These are phyloP conservation scores for Drosophila dives DNA, from an alignment of 2,888 invertebrate species.

Conservation along the genomic window DNA sequence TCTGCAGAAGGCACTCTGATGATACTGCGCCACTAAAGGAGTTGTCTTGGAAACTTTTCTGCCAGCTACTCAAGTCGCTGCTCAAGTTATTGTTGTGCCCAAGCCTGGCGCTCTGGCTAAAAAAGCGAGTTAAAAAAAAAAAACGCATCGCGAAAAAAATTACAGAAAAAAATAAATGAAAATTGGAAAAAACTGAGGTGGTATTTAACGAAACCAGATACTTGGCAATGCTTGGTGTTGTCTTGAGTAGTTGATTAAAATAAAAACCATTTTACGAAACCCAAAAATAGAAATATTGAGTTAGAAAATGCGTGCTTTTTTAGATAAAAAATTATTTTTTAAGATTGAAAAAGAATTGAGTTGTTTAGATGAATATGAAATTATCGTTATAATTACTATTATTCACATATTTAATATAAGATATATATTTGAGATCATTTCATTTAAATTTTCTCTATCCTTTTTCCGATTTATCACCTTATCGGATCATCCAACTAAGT, in stretches of 20 bases:
- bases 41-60: conserved; percentile 83
- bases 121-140: conserved; percentile 32
- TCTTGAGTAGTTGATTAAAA: conserved; percentile 16
- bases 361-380: neutral
- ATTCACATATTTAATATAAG: neutral
- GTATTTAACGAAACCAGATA: conserved; percentile 69
- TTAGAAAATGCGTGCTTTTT: neutral
- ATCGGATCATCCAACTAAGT: neutral
- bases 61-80: conserved; percentile 72
- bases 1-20: conserved; percentile 24
- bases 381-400: neutral
- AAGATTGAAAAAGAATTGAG: neutral
- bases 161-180: conserved; percentile 23
- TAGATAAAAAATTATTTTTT: neutral
- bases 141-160: conserved; percentile 46
- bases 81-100: conserved; percentile 66
- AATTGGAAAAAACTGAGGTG: conserved; percentile 35
- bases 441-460: neutral
- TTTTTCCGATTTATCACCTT: neutral
- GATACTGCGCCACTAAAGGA: conserved; percentile 67
- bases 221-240: conserved; percentile 46
- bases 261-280: conserved; percentile 10
- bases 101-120: conserved; percentile 17
- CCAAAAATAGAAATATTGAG: neutral
- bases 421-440: neutral